A percentile compares a stretch with the other conserved stretches of the same genome.
These are phyloP conservation scores for Aradophagus sp. DNA, from an alignment of 1,140 invertebrate species.

Conservation along the genomic window DNA sequence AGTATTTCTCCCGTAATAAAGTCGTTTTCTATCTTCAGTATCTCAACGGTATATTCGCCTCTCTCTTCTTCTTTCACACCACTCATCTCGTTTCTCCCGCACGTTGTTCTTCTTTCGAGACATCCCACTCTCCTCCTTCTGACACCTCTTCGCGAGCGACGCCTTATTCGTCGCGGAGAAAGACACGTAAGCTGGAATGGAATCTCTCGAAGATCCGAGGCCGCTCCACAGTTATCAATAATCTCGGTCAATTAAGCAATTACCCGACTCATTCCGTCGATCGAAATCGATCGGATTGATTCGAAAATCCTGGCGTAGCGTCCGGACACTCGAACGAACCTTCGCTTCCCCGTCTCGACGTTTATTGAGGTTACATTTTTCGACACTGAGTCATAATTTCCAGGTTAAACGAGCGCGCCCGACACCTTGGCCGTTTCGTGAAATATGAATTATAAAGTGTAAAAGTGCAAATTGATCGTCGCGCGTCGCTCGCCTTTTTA, in stretches of 20 bases:
- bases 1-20: conserved; percentile 67
- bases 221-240: conserved; percentile 61
- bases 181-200: conserved; percentile 63
- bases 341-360: too few relatives aligned
- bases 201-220: conserved; percentile 26
- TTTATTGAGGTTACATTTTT: too few relatives aligned
- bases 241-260: conserved; percentile 67
- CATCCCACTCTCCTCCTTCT: conserved; percentile 50
- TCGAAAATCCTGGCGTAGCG: too few relatives aligned
- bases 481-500: too few relatives aligned
- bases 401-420: too few relatives aligned
- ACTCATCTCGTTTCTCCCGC: too few relatives aligned
- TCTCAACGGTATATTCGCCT: conserved; percentile 43
- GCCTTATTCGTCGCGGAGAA: conserved; percentile 66
- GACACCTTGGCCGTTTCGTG: too few relatives aligned
- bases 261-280: conserved; percentile 36
- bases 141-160: conserved; percentile 66
- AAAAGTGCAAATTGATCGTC: too few relatives aligned
- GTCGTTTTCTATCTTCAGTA: conserved; percentile 68
- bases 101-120: too few relatives aligned
- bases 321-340: too few relatives aligned
- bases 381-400: too few relatives aligned
- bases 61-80: conserved; percentile 26
- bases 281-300: conserved; percentile 23
- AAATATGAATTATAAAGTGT: too few relatives aligned